Evolutionary conservation across 2,113 vertebrate species (phyloP).

Genomic region (Zosterops borbonicus): DNA sequence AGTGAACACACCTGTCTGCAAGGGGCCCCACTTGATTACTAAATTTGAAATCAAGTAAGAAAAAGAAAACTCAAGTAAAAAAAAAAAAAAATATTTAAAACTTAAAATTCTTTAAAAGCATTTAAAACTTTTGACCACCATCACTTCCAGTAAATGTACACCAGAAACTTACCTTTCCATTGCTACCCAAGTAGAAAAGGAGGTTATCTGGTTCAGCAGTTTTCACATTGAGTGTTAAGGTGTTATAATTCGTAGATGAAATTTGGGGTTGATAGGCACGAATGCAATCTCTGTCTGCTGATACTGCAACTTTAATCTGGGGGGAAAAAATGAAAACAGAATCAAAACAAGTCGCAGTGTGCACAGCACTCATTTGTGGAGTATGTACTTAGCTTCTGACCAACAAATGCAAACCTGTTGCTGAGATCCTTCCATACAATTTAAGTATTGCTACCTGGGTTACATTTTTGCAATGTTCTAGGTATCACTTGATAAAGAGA

Average conservation of each 20-base stretch:
- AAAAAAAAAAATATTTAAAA: not conserved
- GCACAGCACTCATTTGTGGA: not conserved
- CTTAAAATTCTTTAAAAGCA: not conserved
- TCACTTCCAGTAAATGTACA: accelerated
- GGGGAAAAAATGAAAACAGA: not conserved
- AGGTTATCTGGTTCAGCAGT: constrained; percentile 85
- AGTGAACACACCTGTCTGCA: not conserved
- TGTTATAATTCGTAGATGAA: constrained; percentile 89
- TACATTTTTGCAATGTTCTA: not conserved
- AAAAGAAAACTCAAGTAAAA: not conserved
- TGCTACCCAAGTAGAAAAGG: constrained; percentile 92
- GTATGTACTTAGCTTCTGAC: not conserved
- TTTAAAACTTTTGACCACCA: not conserved
- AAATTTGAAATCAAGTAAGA: not conserved
- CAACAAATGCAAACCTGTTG: not conserved
- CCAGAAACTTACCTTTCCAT: constrained; percentile 73
- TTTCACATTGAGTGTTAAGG: constrained; percentile 85
- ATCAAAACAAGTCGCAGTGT: not conserved
- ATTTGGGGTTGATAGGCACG: constrained; percentile 86
- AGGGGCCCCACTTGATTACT: not conserved
- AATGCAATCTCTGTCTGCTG: constrained; percentile 85
- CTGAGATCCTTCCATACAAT: not conserved
- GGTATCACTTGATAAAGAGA: not conserved
- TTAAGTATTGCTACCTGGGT: not conserved
- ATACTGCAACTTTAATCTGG: constrained; percentile 95